Base-by-base conservation (phyloP, 2,797 vertebrate genomes). In the Rhinatrema bivittatum region DNA sequence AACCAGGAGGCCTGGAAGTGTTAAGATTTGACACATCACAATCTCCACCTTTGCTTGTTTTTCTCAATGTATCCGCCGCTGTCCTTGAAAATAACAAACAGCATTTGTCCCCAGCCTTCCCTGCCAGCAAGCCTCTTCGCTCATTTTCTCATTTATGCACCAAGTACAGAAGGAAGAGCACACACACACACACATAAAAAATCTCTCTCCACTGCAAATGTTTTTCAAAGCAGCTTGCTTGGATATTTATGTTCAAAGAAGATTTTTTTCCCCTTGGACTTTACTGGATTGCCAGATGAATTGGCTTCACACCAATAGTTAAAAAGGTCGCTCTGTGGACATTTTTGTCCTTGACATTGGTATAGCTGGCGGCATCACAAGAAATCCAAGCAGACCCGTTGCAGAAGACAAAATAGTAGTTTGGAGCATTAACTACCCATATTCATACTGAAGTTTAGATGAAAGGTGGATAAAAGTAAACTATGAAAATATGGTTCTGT, bases 141-240 rank as follows among this genome's bases (percentile, higher is more conserved):
- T 32, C 37, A 20, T 65, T 66, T 65, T 43, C 22, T 4, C 46
- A 59, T 38, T 28, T 26, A n/a, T 42, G 2, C 11, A 55, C 12
- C 12, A 16, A 6, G 5, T 8, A 0, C 4, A 6, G 3, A 4
- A n/a, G 2, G 21, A 10, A 9, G 25, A 28, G 12, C 9, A 13
- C 6, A 4, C 25, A 5, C 3, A 4, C n/a, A n/a, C n/a, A n/a
- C n/a, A n/a, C n/a, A n/a, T 27, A n/a, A 48, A 32, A 42, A 42
- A 7, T 5, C 7, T 51, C 23, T 16, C 12, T 39, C 5, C 28
- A 4, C 20, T 49, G n/a, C 29, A 11, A 36, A 46, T 31, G 17
- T 29, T 39, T 18, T 20, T 20, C 4, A 4, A 29, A 21, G 12
- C 14, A 2, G 1, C 30, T 35, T 50, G 5, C 12, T 22, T 8